These are phyloP conservation scores for Aplocera efformata DNA, from an alignment of 2,888 invertebrate species.

Conservation along the genomic window DNA sequence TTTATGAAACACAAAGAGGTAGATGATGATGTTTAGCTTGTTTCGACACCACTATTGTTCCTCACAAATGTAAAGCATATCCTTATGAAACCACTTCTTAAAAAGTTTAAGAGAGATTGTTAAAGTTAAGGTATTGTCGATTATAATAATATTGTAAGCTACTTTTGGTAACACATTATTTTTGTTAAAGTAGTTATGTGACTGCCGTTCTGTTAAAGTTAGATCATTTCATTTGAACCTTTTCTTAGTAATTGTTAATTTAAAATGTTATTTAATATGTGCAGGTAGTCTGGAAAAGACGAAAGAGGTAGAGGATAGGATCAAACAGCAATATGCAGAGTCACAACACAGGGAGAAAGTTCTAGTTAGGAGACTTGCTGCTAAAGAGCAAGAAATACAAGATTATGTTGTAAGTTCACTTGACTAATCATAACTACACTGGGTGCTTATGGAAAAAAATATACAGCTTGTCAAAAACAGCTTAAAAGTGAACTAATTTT, in stretches of 20 bases:
- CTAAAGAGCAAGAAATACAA: constrained; percentile 98
- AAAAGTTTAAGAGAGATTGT: constrained; percentile 14
- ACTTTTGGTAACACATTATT: constrained; percentile 15
- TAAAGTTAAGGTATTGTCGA: constrained; percentile 80
- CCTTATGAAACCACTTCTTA: no score
- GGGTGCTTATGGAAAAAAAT: no score
- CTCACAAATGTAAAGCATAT: no score
- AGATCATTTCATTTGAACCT: no score
- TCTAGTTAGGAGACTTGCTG: constrained; percentile 93
- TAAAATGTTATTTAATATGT: constrained; percentile 37
- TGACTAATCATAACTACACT: not conserved
- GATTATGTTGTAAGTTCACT: constrained; percentile 91
- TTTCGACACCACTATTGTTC: no score
- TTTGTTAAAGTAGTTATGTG: not conserved
- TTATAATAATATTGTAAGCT: constrained; percentile 29
- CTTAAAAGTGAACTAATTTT: no score
- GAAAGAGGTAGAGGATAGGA: constrained; percentile 89
- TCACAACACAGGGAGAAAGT: constrained; percentile 95
- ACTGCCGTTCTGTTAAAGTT: constrained; percentile 18
- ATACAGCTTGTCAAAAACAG: no score
- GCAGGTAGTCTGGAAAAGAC: constrained; percentile 85
- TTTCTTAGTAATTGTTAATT: constrained; percentile 23
- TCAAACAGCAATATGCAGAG: constrained; percentile 90
- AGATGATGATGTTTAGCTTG: no score
- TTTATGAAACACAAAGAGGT: no score